These are phyloP conservation scores for Bugulina stolonifera DNA, from an alignment of 2,888 invertebrate species.

Conservation along the genomic window DNA sequence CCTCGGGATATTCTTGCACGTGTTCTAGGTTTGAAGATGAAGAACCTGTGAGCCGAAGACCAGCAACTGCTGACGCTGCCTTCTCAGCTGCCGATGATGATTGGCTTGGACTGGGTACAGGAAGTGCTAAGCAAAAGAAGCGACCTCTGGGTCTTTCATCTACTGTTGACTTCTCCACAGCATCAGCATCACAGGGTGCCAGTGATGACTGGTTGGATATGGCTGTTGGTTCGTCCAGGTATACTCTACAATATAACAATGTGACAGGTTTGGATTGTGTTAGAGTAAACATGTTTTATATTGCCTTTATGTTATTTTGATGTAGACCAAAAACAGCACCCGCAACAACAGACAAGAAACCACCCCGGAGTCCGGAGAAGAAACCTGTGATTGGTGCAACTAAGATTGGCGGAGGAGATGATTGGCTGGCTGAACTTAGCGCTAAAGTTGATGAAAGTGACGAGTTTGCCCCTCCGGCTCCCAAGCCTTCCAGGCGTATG, in stretches of 20 bases:
- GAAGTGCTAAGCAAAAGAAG: constrained; percentile 3
- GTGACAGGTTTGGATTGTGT: background rate
- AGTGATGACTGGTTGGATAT: constrained; percentile 45
- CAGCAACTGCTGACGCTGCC: constrained; percentile 13
- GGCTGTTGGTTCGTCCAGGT: constrained; percentile 28
- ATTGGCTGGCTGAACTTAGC: background rate
- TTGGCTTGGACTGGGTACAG: constrained; percentile 30
- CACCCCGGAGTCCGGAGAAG: constrained; percentile 11
- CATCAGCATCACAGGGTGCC: background rate
- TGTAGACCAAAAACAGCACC: constrained; percentile 7
- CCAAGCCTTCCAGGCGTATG: background rate
- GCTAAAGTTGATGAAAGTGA: constrained; percentile 11
- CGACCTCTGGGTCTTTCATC: constrained; percentile 6
- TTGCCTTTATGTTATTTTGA: background rate
- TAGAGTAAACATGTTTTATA: background rate
- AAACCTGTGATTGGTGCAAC: background rate
- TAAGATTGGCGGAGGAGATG: constrained; percentile 2
- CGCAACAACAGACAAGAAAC: background rate
- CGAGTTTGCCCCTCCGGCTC: background rate
- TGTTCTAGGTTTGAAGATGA: constrained; percentile 25
- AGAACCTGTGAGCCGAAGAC: background rate
- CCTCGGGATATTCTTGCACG: no score
- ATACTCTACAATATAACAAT: background rate
- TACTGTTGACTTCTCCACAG: constrained; percentile 8
- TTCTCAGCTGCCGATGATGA: constrained; percentile 26